Base-by-base conservation (phyloP, 2,888 invertebrate genomes). In the Agriopis aurantiaria region DNA sequence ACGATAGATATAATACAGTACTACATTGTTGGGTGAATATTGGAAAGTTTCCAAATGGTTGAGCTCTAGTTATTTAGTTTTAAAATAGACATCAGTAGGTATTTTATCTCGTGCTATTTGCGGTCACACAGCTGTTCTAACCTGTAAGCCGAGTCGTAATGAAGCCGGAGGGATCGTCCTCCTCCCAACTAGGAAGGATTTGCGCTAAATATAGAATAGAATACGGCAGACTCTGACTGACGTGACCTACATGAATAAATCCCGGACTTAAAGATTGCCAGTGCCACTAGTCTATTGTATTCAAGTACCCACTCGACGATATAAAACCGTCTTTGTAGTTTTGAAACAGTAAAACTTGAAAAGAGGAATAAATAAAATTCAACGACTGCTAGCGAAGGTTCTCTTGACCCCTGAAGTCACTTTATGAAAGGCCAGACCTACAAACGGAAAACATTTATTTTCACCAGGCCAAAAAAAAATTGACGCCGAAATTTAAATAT, bases 21-120 rank as follows among this genome's bases (percentile, higher is more conserved):
- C 71, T 77, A 83, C 83, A 85, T 79, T 80, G 80, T 83, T 76
- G 80, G 77, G 75, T 83, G 84, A 85, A 84, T 80, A 83, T 92
- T 92, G 92, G 92, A 91, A 81, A 85, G 85, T 85, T 82, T 91
- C 93, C 93, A 93, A 92, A 88, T 85, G 78, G 81, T 84, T 85
- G 86, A 88, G 86, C 82, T 88, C 86, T 88, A 87, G 85, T 88
- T 88, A 88, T 89, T 85, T 82, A 69, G 75, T 86, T 88, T 84
- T 82, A 85, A 91, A 91, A 91, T 92, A 91, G 88, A 82, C 72
- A 65, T 51, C 72, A 74, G 82, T 86, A 88, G 85, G 88, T 90
- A 91, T 89, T 88, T 86, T 87, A 89, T 87, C 84, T 77, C 83
- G 84, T 82, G 82, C 87, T 88, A 89, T 88, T 88, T 88, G 80